Base-by-base conservation (phyloP, 2,797 vertebrate genomes). In the Aphelocoma californica region DNA sequence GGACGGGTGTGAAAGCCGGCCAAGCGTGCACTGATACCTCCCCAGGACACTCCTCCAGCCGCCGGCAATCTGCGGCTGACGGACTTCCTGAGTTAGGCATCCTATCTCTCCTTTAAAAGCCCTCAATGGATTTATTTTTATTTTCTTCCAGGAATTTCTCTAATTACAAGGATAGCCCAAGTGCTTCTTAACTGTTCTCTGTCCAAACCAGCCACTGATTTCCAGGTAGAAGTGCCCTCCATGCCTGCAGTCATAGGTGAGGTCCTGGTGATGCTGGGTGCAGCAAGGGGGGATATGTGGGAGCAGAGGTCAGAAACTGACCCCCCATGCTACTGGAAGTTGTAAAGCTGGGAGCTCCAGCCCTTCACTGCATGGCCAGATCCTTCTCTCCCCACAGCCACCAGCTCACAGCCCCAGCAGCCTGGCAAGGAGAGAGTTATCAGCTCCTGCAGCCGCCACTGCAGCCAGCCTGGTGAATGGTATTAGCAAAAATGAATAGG, bases 401-500 rank as follows among this genome's bases (percentile, higher is more conserved):
- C 10, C 3, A 2, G 54, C 29, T 62, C 54, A 9, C 0, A 1
- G 44, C 17, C 23, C 19, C 89, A 50, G 44, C 6, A 2, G 38
- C n/a, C 47, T 36, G 61, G 88, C 70, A 53, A 86, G 53, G 62
- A 94, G 72, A 81, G 92, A 58, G 95, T 94, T 95, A 96, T 36
- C 45, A 21, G 20, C 54, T 88, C 84, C 67, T 7, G 5, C 70
- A 86, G 86, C 70, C 5, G 0, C 77, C 57, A 47, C 88, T 3
- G 2, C 79, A 80, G 93, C 74, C 92, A 82, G 91, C 48, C 74
- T 48, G 81, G 91, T 85, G 91, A 84, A 96, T 70, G 80, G 85
- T 42, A 94, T 95, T 96, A 95, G 94, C 93, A 95, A 93, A 95
- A 88, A 95, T 92, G 94, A 96, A 96, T 77, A 96, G 94, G 91